phyloP scores from a whole-genome alignment of 2,113 vertebrate species.

The Sceloporus undulatus region DNA sequence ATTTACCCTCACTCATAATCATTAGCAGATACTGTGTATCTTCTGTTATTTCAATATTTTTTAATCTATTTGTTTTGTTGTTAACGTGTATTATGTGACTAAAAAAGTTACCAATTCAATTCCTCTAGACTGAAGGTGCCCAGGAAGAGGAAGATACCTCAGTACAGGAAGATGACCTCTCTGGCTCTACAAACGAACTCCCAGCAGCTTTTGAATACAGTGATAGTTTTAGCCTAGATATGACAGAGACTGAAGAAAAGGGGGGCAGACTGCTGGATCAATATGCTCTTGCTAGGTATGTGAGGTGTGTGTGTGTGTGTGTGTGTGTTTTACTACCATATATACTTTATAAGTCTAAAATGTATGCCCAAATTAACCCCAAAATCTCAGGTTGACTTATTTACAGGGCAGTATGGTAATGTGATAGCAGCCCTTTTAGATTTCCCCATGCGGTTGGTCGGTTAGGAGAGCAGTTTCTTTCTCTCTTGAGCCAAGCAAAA shows the following conservation, averaged over 20 bases:
- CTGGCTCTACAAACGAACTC: conserved; percentile 85
- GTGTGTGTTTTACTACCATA: no score
- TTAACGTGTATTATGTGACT: background rate
- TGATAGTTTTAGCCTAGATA: conserved; percentile 84
- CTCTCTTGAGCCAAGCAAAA: no score
- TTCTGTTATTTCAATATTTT: conserved; percentile 17
- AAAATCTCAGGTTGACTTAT: no score
- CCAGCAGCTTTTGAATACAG: conserved; percentile 84
- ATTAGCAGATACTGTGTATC: background rate
- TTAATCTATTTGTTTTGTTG: background rate
- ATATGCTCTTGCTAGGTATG: conserved; percentile 85
- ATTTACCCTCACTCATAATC: background rate
- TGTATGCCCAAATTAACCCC: no score
- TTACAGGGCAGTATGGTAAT: no score
- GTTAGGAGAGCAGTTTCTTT: no score
- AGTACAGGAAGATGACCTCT: conserved; percentile 85
- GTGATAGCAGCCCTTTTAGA: no score
- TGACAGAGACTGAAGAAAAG: conserved; percentile 83
- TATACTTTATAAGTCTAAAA: no score
- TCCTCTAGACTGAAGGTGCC: conserved; percentile 75
- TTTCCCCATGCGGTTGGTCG: no score
- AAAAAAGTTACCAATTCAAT: conserved; percentile 45
- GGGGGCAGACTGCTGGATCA: conserved; percentile 80
- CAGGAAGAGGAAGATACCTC: conserved; percentile 83
- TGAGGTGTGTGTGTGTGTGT: conserved; percentile 13